phyloP scores from a whole-genome alignment of 1,140 invertebrate genomes.

The Hetaerina americana region DNA sequence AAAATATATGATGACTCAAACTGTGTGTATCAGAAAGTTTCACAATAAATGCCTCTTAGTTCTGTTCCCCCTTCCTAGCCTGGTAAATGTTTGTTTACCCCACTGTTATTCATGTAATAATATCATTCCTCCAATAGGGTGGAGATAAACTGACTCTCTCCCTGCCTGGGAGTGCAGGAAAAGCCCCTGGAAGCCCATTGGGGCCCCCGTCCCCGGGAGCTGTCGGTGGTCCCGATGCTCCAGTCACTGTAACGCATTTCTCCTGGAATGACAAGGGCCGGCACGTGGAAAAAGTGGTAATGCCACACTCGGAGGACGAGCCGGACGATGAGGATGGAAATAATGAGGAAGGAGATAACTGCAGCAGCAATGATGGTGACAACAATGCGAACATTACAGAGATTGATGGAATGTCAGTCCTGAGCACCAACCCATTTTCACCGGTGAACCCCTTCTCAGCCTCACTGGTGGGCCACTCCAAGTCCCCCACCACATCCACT shows the following conservation, averaged over 20 bases:
- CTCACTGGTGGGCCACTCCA: slow-evolving; percentile 3
- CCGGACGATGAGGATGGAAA: slow-evolving; percentile 1
- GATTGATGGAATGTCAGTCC: slow-evolving; percentile 13
- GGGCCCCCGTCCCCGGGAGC: slow-evolving; percentile 16
- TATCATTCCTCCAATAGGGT: slow-evolving; percentile 37
- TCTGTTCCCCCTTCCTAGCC: no score
- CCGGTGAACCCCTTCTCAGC: slow-evolving; percentile 14
- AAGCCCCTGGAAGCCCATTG: slow-evolving; percentile 12
- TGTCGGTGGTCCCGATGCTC: slow-evolving; percentile 24
- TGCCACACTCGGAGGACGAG: slow-evolving; percentile 2
- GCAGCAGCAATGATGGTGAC: not conserved
- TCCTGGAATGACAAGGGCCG: slow-evolving; percentile 34
- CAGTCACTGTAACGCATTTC: slow-evolving; percentile 42
- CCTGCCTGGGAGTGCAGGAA: slow-evolving; percentile 31
- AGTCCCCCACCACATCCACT: slow-evolving; percentile 15
- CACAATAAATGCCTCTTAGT: no score
- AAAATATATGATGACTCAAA: no score
- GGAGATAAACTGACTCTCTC: slow-evolving; percentile 60
- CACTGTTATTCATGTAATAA: slow-evolving; percentile 12
- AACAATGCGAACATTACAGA: slow-evolving; percentile 12
- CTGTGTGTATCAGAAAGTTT: no score
- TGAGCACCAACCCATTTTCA: slow-evolving; percentile 14
- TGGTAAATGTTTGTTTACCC: no score
- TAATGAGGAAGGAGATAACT: not conserved
- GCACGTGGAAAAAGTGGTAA: slow-evolving; percentile 28